phyloP scores from a whole-genome alignment of 2,113 vertebrate genomes.

The Lampris megalopsis region DNA sequence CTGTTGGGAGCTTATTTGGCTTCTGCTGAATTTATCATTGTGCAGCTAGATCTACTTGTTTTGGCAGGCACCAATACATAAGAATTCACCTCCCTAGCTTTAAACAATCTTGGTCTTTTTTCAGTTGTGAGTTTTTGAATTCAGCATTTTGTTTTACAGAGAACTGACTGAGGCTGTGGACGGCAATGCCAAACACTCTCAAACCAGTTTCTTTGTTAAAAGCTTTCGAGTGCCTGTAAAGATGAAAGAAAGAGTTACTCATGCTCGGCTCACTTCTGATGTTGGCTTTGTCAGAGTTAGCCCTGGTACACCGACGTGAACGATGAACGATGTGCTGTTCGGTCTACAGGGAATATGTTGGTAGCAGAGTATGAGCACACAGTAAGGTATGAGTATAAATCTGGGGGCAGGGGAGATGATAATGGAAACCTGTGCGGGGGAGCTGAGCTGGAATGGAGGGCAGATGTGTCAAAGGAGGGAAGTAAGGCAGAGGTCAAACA shows the following conservation, averaged over 20 bases:
- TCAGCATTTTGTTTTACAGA: conserved; percentile 15
- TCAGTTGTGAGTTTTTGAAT: neutral
- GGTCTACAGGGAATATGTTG: conserved; percentile 3
- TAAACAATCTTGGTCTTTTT: neutral
- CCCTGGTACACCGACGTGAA: conserved; percentile 1
- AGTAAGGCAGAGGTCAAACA: conserved; percentile 53
- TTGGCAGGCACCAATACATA: neutral
- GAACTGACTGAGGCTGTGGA: neutral
- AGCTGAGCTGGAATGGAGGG: conserved; percentile 24
- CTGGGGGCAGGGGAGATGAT: conserved; percentile 7
- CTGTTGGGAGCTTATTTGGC: conserved; percentile 43
- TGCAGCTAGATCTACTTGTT: conserved; percentile 15
- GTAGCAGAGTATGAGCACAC: conserved; percentile 1
- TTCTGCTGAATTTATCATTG: conserved; percentile 26
- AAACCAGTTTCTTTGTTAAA: neutral
- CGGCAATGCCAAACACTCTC: conserved; percentile 23
- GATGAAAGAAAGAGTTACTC: conserved; percentile 3
- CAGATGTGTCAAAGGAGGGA: conserved; percentile 50
- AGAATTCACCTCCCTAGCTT: conserved; percentile 11
- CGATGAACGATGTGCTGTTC: neutral
- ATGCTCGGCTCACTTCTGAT: neutral
- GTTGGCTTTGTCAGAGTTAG: neutral
- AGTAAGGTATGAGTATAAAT: conserved; percentile 1
- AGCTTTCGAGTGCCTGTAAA: neutral
- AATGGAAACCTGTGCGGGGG: conserved; percentile 15